Base-by-base conservation (phyloP, 2,888 invertebrate genomes). In the Dynastes hyllus region DNA sequence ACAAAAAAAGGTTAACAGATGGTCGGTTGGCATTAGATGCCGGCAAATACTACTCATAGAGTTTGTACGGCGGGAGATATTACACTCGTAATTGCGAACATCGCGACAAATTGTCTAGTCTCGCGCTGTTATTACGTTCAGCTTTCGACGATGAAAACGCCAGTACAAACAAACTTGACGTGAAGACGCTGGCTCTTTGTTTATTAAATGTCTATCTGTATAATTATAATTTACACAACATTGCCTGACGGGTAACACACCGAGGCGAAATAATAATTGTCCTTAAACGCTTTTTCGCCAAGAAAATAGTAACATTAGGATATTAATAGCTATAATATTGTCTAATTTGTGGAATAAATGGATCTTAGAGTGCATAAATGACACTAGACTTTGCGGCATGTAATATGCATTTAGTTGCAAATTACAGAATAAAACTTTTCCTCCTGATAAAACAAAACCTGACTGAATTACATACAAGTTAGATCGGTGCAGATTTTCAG, bases 31-130 rank as follows among this genome's bases (percentile, higher is more conserved):
- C 11, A 8, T n/a, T 55, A 55, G 55, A 22, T 16, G 8, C 16
- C 55, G 22, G 22, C 16, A 55, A 55, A 55, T 55, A 22, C 22
- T 55, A n/a, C n/a, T 16, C 55, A 55, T 16, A 11, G 55, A 55
- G 55, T 55, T n/a, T 55, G n/a, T 5, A 55, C n/a, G 16, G 16
- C n/a, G 16, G n/a, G 40, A 66, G 66, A 40, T 66, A 66, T 66
- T 66, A n/a, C 11, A 1, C 40, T 40, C 16, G 66, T 66, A 66
- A 66, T 66, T 66, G 40, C 66, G n/a, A 66, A 37, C 37, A 66
- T 37, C 66, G 40, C 66, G 66, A 40, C 66, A 40, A 40, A 66
- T 66, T 66, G 66, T 66, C 66, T 66, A 66, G 66, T 66, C 40
- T 66, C 11, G 45, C 13, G 16, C 2, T 40, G 45, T 66, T 66